phyloP scores from a whole-genome alignment of 1,140 invertebrate species.

The Hycleus phaleratus region DNA sequence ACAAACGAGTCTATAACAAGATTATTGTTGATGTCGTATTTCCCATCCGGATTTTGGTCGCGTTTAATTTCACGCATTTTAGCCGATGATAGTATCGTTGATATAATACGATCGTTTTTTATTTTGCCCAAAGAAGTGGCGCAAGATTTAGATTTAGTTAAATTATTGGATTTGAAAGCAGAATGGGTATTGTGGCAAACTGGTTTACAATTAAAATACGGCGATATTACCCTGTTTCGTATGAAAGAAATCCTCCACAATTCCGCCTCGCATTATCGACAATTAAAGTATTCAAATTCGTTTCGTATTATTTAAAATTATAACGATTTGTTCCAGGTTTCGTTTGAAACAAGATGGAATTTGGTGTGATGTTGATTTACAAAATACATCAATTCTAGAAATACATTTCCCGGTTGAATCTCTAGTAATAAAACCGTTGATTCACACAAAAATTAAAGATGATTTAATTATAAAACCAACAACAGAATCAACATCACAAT shows the following conservation, averaged over 20 bases:
- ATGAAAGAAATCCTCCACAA: constrained; percentile 67
- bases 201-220: constrained; percentile 79
- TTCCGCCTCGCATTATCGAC: constrained; percentile 34
- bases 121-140: constrained; percentile 54
- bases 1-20: constrained; percentile 50
- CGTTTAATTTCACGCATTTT: constrained; percentile 85
- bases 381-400: constrained; percentile 78
- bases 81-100: constrained; percentile 79
- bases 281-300: constrained; percentile 31
- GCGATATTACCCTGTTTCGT: constrained; percentile 70
- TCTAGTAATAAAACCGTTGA: constrained; percentile 59
- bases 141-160: constrained; percentile 55
- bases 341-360: constrained; percentile 70
- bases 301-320: not conserved
- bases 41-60: constrained; percentile 97
- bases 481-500: constrained; percentile 70
- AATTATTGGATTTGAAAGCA: constrained; percentile 60
- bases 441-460: constrained; percentile 49
- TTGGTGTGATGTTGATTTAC: constrained; percentile 79
- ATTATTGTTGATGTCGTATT: constrained; percentile 86
- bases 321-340: constrained; percentile 47
- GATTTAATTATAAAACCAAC: constrained; percentile 39
- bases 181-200: constrained; percentile 96
- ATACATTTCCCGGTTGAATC: constrained; percentile 76
- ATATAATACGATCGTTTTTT: constrained; percentile 69